Percentiles rank a stretch among this genome's conserved stretches.
phyloP scores from a whole-genome alignment of 2,888 invertebrate genomes.

The Polia nebulosa region DNA sequence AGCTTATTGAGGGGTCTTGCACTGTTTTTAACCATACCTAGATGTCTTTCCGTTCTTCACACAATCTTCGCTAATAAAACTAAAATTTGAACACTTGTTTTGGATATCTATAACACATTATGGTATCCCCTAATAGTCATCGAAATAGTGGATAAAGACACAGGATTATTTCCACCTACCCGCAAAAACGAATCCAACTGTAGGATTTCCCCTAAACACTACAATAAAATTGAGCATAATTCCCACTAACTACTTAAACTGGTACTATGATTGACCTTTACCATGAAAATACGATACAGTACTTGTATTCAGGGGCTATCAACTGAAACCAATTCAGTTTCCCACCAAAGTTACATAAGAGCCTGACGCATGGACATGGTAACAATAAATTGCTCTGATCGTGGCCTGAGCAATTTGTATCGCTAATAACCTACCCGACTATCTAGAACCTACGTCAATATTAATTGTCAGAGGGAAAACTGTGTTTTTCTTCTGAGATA shows the following conservation, averaged over 20 bases:
- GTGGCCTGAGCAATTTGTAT: slow-evolving; percentile 23
- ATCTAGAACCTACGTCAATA: slow-evolving; percentile 31
- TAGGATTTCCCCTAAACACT: neutral
- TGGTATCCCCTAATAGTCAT: neutral
- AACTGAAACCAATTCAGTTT: slow-evolving; percentile 58
- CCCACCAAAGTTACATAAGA: slow-evolving; percentile 52
- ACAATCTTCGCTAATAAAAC: neutral
- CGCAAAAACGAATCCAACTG: neutral
- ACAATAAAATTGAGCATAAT: slow-evolving; percentile 10
- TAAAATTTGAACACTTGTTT: neutral
- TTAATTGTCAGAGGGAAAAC: slow-evolving; percentile 41
- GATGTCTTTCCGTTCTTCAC: neutral
- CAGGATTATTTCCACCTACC: neutral
- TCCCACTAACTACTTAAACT: slow-evolving; percentile 17
- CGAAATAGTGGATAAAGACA: neutral
- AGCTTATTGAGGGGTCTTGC: neutral
- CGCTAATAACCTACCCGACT: slow-evolving; percentile 13
- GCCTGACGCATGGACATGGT: slow-evolving; percentile 41
- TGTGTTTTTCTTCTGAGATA: slow-evolving; percentile 33
- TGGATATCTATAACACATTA: neutral
- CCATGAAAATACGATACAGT: slow-evolving; percentile 47
- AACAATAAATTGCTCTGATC: slow-evolving; percentile 42
- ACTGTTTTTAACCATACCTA: neutral
- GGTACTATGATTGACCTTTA: slow-evolving; percentile 35
- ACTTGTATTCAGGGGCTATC: slow-evolving; percentile 53